A percentile compares a stretch with the other conserved stretches of the same genome.
Conservation (phyloP, 2,888 invertebrate species). For the Pegoplata infirma region DNA sequence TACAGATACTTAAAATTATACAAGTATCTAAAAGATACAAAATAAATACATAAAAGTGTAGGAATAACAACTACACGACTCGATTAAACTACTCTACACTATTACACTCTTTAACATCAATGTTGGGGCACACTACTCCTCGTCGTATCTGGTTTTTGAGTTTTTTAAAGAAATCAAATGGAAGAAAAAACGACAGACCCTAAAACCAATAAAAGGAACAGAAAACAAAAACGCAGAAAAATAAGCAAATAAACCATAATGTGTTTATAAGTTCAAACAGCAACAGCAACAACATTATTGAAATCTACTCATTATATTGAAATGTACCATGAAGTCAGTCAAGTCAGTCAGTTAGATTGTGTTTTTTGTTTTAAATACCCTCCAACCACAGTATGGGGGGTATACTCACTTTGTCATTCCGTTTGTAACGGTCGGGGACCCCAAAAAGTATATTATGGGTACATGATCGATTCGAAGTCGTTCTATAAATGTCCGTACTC, state of each 20-base stretch:
- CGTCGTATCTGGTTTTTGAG: not conserved
- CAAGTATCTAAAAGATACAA: constrained; percentile 19
- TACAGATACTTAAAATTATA: not conserved
- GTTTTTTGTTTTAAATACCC: too few species aligned
- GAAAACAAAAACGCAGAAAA: not conserved
- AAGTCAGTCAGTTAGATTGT: too few species aligned
- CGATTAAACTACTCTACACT: not conserved
- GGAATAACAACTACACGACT: constrained; percentile 6
- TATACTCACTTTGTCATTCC: too few species aligned
- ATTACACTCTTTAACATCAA: not conserved
- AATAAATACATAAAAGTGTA: constrained; percentile 22
- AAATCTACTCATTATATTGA: constrained; percentile 12
- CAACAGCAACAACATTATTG: constrained; percentile 8
- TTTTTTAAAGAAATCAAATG: not conserved
- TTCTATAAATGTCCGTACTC: too few species aligned
- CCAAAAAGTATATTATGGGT: too few species aligned
- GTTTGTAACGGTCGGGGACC: too few species aligned
- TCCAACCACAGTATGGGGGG: too few species aligned
- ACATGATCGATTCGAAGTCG: too few species aligned
- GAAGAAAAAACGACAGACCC: constrained; percentile 16
- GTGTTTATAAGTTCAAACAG: constrained; percentile 30
- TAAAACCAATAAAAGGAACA: constrained; percentile 29
- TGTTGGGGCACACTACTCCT: not conserved
- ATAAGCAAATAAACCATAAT: constrained; percentile 31
- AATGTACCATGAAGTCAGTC: constrained; percentile 20